Evolutionary conservation across 2,888 invertebrate genomes (phyloP).

Genomic region (Ellobium chinense): DNA sequence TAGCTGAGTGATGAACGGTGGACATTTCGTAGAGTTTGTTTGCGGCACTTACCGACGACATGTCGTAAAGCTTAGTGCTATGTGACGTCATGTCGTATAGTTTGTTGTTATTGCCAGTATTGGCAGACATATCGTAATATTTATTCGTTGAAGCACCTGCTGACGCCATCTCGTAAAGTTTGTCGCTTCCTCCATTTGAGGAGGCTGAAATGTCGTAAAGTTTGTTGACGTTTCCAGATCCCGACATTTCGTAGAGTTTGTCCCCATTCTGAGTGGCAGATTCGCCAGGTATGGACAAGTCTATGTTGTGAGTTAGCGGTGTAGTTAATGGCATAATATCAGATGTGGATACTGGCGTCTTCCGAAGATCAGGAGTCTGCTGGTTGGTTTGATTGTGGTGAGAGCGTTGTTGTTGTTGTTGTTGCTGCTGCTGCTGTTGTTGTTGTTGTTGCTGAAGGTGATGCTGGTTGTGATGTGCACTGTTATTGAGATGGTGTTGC

Average conservation of each 20-base stretch:
- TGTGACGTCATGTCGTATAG: constrained; percentile 30
- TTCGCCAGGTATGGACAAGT: constrained; percentile 7
- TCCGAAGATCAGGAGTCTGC: constrained; percentile 1
- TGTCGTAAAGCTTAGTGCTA: constrained; percentile 38
- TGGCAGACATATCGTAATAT: constrained; percentile 35
- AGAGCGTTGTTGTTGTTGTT: constrained; percentile 20
- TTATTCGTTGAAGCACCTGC: constrained; percentile 23
- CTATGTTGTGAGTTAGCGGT: constrained; percentile 30
- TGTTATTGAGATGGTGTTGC: constrained; percentile 9
- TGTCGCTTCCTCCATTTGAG: constrained; percentile 8
- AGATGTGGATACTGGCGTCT: constrained; percentile 12
- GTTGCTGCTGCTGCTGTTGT: constrained; percentile 17
- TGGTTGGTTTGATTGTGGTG: constrained; percentile 30
- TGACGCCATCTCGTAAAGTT: constrained; percentile 27
- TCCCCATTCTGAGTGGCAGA: neutral
- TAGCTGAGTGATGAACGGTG: constrained; percentile 33
- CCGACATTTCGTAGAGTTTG: constrained; percentile 25
- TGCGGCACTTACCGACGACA: constrained; percentile 42
- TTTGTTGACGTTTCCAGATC: constrained; percentile 5
- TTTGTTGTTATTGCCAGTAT: constrained; percentile 9
- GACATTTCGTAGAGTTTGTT: constrained; percentile 55
- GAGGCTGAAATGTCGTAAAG: constrained; percentile 6
- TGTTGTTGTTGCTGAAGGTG: constrained; percentile 30
- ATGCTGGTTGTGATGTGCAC: neutral
- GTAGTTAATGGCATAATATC: constrained; percentile 24